These are phyloP conservation scores for Thomomys bottae DNA, from an alignment of 2,113 vertebrate species.

Conservation along the genomic window DNA sequence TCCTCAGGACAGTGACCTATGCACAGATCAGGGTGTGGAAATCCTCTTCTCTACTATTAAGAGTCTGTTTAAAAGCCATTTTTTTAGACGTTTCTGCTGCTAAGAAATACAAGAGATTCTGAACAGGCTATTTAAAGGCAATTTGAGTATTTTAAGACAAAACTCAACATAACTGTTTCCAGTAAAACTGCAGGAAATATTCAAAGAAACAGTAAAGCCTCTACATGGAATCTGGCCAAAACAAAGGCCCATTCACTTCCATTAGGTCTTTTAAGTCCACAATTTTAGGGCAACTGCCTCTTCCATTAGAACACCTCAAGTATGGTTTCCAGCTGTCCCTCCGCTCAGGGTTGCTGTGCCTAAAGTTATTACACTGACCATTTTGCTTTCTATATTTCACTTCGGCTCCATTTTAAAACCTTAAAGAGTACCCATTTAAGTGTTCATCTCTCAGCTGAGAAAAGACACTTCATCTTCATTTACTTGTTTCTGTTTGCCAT, in stretches of 20 bases:
- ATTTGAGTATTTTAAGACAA: constrained; percentile 50
- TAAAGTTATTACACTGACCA: constrained; percentile 23
- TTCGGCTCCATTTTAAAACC: neutral
- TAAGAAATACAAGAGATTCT: neutral
- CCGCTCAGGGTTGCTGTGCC: neutral
- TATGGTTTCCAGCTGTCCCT: neutral
- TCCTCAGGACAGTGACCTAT: neutral
- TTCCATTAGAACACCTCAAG: constrained; percentile 33
- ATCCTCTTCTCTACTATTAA: neutral
- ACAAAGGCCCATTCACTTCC: constrained; percentile 55
- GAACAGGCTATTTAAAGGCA: constrained; percentile 32
- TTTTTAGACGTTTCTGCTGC: neutral
- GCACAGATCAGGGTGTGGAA: neutral
- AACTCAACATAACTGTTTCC: constrained; percentile 48
- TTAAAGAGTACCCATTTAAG: neutral
- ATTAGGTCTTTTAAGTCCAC: neutral
- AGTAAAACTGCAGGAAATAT: constrained; percentile 49
- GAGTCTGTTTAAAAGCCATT: constrained; percentile 19
- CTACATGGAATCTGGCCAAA: constrained; percentile 38
- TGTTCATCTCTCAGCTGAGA: neutral
- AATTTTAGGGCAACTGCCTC: constrained; percentile 7
- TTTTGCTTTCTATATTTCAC: constrained; percentile 39
- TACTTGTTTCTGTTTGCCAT: neutral
- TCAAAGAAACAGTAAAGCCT: constrained; percentile 47
- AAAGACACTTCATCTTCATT: neutral